Evolutionary conservation across 2,888 invertebrate genomes (phyloP), one percentile per base, ranked within the genome.

Genomic region (Carpatolechia fugitivella): DNA sequence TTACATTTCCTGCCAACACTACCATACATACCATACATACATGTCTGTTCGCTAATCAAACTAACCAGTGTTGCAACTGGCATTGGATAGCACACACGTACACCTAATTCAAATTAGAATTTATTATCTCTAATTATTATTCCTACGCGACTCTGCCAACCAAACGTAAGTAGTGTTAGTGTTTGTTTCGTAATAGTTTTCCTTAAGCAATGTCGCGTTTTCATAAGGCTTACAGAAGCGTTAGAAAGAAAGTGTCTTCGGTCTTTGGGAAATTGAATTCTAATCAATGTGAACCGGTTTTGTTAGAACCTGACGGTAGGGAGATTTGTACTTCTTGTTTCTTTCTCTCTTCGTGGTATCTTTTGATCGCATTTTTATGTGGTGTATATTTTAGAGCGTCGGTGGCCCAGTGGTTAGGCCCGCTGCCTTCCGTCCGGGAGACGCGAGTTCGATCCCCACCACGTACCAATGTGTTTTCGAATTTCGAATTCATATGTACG

Each of bases 31-130:
- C 18, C 38, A 38, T 38, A 8, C 38, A 38, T 16, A 16, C 38
- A n/a, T 16, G 38, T 16, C 16, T 38, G 16, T 1, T 16, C 16
- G 38, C 38, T 38, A 38, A 38, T 14, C 41, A 20, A 20, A 30
- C 46, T 33, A 48, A 16, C 14, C 13, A 14, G 30, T 47, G 46
- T 30, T 48, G 31, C 48, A 48, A 48, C 48, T 30, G 48, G 18
- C 48, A 33, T 48, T 48, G 48, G 29, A n/a, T n/a, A n/a, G n/a
- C n/a, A n/a, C n/a, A n/a, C n/a, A n/a, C n/a, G n/a, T n/a, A n/a
- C 46, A 46, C 46, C 30, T 46, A 46, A 46, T 46, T 46, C 35
- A 33, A 50, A 50, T 50, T 50, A 50, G 35, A 36, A 18, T 5
- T 1, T n/a, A 20, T 24, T 50, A 50, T 50, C 36, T 16, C 11